phyloP scores from a whole-genome alignment of 2,113 vertebrate species.

The Thomomys bottae region DNA sequence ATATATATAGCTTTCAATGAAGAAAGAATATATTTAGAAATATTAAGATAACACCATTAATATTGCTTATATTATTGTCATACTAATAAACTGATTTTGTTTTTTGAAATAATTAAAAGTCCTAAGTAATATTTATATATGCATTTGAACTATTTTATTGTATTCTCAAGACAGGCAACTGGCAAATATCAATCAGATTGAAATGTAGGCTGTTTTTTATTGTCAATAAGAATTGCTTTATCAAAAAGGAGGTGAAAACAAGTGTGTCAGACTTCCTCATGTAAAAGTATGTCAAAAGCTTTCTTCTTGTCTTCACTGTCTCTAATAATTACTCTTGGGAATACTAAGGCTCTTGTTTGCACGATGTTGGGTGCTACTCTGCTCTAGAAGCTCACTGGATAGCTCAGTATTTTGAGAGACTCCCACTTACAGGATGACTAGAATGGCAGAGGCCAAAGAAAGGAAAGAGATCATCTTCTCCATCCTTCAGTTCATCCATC shows the following conservation, averaged over 20 bases:
- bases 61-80: background rate
- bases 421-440: background rate
- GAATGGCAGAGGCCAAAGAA: background rate
- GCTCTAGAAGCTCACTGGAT: fast-evolving
- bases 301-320: background rate
- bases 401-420: background rate
- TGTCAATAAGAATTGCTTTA: background rate
- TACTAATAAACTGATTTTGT: background rate
- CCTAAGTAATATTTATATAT: background rate
- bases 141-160: constrained; percentile 54
- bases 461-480: background rate
- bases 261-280: background rate
- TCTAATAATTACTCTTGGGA: constrained; percentile 46
- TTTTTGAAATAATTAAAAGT: constrained; percentile 13
- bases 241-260: constrained; percentile 19
- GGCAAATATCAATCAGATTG: background rate
- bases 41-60: background rate
- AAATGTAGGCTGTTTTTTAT: constrained; percentile 30
- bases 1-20: background rate
- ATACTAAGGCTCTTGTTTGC: background rate
- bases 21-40: background rate
- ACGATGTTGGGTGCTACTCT: background rate
- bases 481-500: background rate
- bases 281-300: background rate
- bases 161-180: constrained; percentile 32